Percentiles rank a stretch among this genome's conserved stretches.
phyloP scores from a whole-genome alignment of 1,140 invertebrate species.

The Drosophila nigrodunni region DNA sequence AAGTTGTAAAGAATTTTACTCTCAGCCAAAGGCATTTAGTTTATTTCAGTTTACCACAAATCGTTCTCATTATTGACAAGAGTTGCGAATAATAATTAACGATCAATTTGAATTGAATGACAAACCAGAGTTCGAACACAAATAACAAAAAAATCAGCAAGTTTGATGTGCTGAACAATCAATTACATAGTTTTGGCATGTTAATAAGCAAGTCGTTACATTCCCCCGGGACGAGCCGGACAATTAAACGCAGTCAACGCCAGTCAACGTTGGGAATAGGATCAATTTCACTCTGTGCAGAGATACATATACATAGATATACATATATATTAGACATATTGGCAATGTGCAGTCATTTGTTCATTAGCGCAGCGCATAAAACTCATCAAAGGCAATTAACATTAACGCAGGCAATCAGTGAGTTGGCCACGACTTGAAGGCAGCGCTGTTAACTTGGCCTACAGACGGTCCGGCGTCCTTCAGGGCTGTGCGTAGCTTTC shows the following conservation, averaged over 20 bases:
- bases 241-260: conserved; percentile 53
- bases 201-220: conserved; percentile 8
- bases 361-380: conserved; percentile 80
- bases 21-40: not conserved
- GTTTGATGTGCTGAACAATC: conserved; percentile 60
- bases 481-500: conserved; percentile 24
- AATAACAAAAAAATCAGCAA: conserved; percentile 29
- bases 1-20: too few species aligned
- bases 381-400: conserved; percentile 83
- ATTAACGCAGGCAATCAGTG: conserved; percentile 79
- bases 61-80: not conserved
- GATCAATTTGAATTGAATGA: conserved; percentile 25
- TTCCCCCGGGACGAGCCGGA: not conserved
- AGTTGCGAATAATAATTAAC: not conserved
- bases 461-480: conserved; percentile 43
- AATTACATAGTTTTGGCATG: conserved; percentile 52
- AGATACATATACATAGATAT: conserved; percentile 17
- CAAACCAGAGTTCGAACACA: not conserved
- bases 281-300: conserved; percentile 24
- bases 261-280: not conserved
- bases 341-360: conserved; percentile 79
- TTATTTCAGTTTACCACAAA: not conserved
- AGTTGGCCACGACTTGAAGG: conserved; percentile 21
- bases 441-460: conserved; percentile 13
- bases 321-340: conserved; percentile 56